These are phyloP conservation scores for Pachyseris speciosa DNA, from an alignment of 64 coral and sea anemone species.

Conservation along the genomic window DNA sequence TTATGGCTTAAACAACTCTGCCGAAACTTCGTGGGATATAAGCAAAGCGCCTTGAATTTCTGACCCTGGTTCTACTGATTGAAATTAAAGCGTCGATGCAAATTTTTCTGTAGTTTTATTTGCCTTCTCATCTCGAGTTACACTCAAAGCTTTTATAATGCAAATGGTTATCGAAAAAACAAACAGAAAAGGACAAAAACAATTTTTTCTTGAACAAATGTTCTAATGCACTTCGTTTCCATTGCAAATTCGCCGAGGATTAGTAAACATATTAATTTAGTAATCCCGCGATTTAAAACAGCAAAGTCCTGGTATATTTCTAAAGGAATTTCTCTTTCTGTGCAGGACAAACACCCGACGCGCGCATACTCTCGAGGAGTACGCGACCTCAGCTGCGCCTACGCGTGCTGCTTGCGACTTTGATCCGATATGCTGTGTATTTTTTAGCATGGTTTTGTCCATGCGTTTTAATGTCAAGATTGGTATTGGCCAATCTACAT, in stretches of 20 bases:
- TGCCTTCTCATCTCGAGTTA: not conserved
- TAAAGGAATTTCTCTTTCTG: not conserved
- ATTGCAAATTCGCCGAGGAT: not conserved
- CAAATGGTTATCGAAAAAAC: not conserved
- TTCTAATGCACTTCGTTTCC: not conserved
- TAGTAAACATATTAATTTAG: not conserved
- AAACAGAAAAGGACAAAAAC: not conserved
- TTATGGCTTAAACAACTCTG: too few relatives aligned
- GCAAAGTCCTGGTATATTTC: not conserved
- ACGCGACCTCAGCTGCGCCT: too few relatives aligned
- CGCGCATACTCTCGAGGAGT: too few relatives aligned
- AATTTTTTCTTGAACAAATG: slow-evolving; percentile 1
- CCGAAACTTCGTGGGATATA: too few relatives aligned
- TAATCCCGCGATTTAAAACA: not conserved
- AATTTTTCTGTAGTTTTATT: not conserved
- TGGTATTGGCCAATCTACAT: too few relatives aligned
- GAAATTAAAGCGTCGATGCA: not conserved
- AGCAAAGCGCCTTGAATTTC: too few relatives aligned
- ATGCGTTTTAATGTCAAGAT: too few relatives aligned
- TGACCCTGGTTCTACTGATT: too few relatives aligned
- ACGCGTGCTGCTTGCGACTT: too few relatives aligned
- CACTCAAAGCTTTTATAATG: slow-evolving; percentile 3
- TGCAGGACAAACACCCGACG: not conserved
- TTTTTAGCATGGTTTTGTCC: too few relatives aligned
- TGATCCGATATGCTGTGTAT: too few relatives aligned